Percentiles rank a stretch among this genome's conserved stretches.
phyloP scores from a whole-genome alignment of 2,888 invertebrate genomes.

The Phorcus lineatus region DNA sequence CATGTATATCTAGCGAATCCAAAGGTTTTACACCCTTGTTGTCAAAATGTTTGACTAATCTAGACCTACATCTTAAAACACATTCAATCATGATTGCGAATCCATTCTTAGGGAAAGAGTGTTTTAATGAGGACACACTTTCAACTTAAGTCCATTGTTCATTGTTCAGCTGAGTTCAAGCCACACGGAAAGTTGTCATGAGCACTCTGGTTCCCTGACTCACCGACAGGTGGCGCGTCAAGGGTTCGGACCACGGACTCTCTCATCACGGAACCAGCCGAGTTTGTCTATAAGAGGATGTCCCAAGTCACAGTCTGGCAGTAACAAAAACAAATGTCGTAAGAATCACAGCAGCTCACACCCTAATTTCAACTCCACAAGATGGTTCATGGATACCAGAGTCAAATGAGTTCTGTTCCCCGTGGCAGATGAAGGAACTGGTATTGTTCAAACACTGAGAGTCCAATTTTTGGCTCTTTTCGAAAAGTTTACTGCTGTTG shows the following conservation, averaged over 20 bases:
- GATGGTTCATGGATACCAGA: constrained; percentile 54
- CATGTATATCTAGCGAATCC: too few species aligned
- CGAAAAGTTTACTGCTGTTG: constrained; percentile 14
- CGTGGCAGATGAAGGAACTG: constrained; percentile 34
- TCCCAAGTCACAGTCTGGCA: neutral
- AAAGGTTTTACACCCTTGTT: too few species aligned
- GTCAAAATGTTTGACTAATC: too few species aligned
- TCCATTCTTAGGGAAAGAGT: too few species aligned
- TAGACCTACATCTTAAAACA: too few species aligned
- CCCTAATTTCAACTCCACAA: constrained; percentile 23
- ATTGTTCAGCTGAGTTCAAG: too few species aligned
- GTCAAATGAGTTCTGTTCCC: constrained; percentile 55
- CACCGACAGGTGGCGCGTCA: neutral
- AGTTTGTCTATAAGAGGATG: neutral
- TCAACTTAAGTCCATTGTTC: too few species aligned
- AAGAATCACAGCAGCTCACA: neutral
- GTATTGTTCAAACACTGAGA: neutral
- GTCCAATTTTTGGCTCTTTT: constrained; percentile 11
- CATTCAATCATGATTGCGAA: too few species aligned
- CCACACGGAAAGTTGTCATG: neutral
- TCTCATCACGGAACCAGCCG: neutral
- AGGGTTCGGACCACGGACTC: neutral
- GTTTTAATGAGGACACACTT: too few species aligned
- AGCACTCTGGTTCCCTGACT: constrained; percentile 9
- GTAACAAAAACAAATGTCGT: constrained; percentile 6